Percentiles rank a stretch among this genome's conserved stretches.
phyloP scores from a whole-genome alignment of 2,113 vertebrate species.

The Ochotona curzoniae region DNA sequence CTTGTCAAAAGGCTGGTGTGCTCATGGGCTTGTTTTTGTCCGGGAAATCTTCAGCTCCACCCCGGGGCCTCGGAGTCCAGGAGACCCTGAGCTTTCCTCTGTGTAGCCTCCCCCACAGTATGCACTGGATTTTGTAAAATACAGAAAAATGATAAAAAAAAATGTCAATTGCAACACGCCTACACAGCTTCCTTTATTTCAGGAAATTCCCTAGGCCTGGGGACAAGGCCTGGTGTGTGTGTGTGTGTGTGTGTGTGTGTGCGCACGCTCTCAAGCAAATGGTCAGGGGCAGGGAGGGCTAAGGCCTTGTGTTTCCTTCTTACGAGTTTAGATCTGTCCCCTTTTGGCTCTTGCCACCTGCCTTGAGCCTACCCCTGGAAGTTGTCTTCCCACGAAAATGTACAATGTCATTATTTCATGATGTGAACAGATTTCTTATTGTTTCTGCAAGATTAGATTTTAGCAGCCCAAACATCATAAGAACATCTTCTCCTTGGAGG shows the following conservation, averaged over 20 bases:
- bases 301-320: background rate
- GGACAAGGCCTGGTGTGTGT: background rate
- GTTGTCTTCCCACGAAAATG: background rate
- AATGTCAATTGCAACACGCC: constrained; percentile 55
- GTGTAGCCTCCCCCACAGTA: background rate
- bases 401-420: background rate
- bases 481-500: background rate
- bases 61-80: background rate
- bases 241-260: no score
- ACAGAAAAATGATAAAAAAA: constrained; percentile 44
- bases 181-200: background rate
- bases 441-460: background rate
- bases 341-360: background rate
- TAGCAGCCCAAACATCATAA: background rate
- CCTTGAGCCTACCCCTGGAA: background rate
- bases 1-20: background rate
- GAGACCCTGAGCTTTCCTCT: constrained; percentile 18
- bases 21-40: background rate
- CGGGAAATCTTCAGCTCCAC: constrained; percentile 14
- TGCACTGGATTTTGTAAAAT: constrained; percentile 30
- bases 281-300: background rate
- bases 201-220: constrained; percentile 55
- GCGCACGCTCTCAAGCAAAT: background rate
- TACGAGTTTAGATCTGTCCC: background rate
- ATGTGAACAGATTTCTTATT: background rate